phyloP scores from a whole-genome alignment of 2,888 invertebrate genomes.

The Macrophya annulata region DNA sequence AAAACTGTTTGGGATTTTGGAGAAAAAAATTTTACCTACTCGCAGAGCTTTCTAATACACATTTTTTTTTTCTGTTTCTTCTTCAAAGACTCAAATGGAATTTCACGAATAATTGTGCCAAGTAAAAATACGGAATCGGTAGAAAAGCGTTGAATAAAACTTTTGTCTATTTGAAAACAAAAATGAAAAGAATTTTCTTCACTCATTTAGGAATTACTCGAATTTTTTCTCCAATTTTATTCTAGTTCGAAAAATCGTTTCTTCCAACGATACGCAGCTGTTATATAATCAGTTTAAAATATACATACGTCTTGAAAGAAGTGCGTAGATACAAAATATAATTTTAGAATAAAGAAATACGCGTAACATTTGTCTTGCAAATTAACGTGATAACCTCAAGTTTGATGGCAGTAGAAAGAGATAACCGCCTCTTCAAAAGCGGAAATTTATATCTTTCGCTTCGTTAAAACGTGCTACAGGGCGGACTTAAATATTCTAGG shows the following conservation, averaged over 20 bases:
- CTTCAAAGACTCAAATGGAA: not conserved
- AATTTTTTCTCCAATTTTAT: not conserved
- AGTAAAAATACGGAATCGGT: too few relatives aligned
- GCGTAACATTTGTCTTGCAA: not conserved
- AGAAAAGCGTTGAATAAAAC: too few relatives aligned
- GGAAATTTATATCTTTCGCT: constrained; percentile 36
- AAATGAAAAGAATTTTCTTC: not conserved
- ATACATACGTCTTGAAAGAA: not conserved
- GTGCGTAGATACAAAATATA: not conserved
- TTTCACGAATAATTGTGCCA: too few relatives aligned
- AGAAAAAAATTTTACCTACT: not conserved
- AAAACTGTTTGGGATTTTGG: not conserved
- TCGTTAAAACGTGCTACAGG: not conserved
- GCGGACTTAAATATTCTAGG: not conserved
- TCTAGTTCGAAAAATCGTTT: not conserved
- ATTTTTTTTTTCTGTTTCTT: not conserved
- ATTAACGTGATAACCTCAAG: too few relatives aligned
- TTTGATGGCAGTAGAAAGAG: too few relatives aligned
- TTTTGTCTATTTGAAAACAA: too few relatives aligned
- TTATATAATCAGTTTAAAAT: not conserved
- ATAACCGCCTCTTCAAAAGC: too few relatives aligned
- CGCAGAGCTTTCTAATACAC: constrained; percentile 19
- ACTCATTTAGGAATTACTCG: not conserved
- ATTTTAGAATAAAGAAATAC: not conserved
- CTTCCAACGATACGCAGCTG: not conserved